Evolutionary conservation across 2,888 invertebrate species (phyloP).

Genomic region (Aethes cnicana): DNA sequence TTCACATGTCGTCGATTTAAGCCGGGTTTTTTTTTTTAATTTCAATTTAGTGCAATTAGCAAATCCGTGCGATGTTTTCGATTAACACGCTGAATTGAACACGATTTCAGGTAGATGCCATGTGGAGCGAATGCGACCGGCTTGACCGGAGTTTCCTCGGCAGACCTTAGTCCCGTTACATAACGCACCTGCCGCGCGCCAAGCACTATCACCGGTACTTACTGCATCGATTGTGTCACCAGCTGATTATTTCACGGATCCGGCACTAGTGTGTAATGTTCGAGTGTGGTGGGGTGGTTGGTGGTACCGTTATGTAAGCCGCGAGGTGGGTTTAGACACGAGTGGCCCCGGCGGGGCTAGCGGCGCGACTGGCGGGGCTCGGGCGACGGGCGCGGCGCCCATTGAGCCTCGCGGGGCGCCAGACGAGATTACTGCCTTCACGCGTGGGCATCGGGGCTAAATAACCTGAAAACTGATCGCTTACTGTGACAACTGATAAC

Average conservation of each 20-base stretch:
- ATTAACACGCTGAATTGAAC: too few species aligned
- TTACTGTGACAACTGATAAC: too few species aligned
- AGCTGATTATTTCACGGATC: constrained; percentile 71
- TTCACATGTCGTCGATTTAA: too few species aligned
- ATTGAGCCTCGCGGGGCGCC: constrained; percentile 61
- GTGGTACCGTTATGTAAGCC: constrained; percentile 80
- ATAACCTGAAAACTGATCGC: too few species aligned
- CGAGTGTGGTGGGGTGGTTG: constrained; percentile 64
- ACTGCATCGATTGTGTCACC: constrained; percentile 80
- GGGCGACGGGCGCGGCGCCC: constrained; percentile 76
- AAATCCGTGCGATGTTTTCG: too few species aligned
- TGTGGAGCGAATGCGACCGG: too few species aligned
- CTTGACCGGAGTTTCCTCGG: too few species aligned
- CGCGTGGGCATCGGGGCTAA: constrained; percentile 63
- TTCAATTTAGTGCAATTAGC: too few species aligned
- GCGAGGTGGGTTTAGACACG: constrained; percentile 70
- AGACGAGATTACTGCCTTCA: constrained; percentile 75
- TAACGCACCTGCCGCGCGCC: constrained; percentile 68
- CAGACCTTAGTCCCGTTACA: constrained; percentile 59
- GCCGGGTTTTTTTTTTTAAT: too few species aligned
- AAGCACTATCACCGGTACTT: constrained; percentile 70
- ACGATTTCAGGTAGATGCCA: too few species aligned
- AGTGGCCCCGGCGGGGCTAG: constrained; percentile 74
- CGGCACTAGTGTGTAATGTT: too few species aligned
- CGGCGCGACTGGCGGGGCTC: constrained; percentile 71